Base-by-base conservation (phyloP, 2,888 invertebrate species). In the Ectemnius lituratus region DNA sequence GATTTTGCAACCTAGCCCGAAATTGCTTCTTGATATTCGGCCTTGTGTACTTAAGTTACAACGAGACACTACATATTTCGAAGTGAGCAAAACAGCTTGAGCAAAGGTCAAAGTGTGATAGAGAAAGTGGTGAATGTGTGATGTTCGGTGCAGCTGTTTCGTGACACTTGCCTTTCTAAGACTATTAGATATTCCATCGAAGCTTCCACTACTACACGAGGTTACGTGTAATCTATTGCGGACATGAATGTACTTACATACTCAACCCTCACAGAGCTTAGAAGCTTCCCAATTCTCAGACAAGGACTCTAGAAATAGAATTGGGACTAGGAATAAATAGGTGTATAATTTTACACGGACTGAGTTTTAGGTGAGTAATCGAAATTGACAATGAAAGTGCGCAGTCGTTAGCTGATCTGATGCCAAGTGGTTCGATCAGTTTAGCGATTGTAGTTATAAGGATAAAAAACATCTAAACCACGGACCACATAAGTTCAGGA, bases 1-100 rank as follows among this genome's bases (percentile, higher is more conserved):
- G 95, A 95, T 91, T 95, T 93, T 90, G 94, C 95, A 88, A 94
- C 95, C 89, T 94, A 92, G 91, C 91, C 85, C 79, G 82, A 84
- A 82, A 75, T 82, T 20, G 20, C 66, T 61, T 62, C 74, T 75
- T 75, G 78, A 79, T 68, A 83, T 79, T 76, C 84, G 84, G 83
- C 86, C 72, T 74, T 87, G 81, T 87, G 88, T 88, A 89, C 88
- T 89, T 88, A 88, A 84, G 73, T 16, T 47, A 20, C 47, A 59
- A 69, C 60, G 65, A 58, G 61, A 62, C 46, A 46, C 52, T 58
- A 20, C 23, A 18, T 27, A 61, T 16, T 52, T 14, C 14, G 47
- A 11, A 37, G 37, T 57, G 75, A 59, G 14, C 49, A 60, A 27
- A 46, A 62, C 69, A 46, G 62, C 20, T n/a, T 27, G 28, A 23